A percentile compares a stretch with the other conserved stretches of the same genome.
These are phyloP conservation scores for Polyploca ridens DNA, from an alignment of 2,888 invertebrate species.

Conservation along the genomic window DNA sequence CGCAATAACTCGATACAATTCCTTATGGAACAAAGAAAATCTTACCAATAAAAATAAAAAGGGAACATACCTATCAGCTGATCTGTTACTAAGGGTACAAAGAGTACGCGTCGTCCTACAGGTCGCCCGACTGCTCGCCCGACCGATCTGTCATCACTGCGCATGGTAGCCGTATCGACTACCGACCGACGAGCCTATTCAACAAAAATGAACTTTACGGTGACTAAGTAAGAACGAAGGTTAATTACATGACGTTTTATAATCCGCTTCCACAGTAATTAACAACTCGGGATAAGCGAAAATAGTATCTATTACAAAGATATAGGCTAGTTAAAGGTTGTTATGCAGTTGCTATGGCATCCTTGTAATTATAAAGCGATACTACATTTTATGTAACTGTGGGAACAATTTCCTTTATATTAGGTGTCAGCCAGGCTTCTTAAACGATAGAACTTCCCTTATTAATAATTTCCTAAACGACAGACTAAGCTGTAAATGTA, in stretches of 20 bases:
- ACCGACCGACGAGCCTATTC: conserved; percentile 8
- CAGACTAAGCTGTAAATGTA: no score
- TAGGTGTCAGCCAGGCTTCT: no score
- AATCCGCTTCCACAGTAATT: neutral
- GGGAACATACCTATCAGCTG: conserved; percentile 29
- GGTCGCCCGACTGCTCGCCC: conserved; percentile 26
- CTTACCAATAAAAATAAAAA: conserved; percentile 25
- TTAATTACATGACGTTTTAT: neutral
- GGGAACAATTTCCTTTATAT: neutral
- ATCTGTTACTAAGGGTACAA: conserved; percentile 26
- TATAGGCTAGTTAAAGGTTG: neutral
- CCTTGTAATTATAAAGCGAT: conserved; percentile 12
- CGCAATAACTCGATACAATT: conserved; percentile 20
- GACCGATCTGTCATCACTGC: conserved; percentile 31
- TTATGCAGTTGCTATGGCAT: neutral
- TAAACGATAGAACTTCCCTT: no score
- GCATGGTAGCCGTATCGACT: conserved; percentile 48
- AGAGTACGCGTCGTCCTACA: conserved; percentile 24
- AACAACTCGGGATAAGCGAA: conserved; percentile 5
- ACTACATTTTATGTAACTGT: conserved; percentile 1
- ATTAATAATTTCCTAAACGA: no score
- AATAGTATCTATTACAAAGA: conserved; percentile 4
- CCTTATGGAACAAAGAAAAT: conserved; percentile 17
- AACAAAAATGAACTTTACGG: neutral
- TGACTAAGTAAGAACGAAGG: neutral